Conservation (phyloP, 2,888 invertebrate species). For the Plutella xylostella region DNA sequence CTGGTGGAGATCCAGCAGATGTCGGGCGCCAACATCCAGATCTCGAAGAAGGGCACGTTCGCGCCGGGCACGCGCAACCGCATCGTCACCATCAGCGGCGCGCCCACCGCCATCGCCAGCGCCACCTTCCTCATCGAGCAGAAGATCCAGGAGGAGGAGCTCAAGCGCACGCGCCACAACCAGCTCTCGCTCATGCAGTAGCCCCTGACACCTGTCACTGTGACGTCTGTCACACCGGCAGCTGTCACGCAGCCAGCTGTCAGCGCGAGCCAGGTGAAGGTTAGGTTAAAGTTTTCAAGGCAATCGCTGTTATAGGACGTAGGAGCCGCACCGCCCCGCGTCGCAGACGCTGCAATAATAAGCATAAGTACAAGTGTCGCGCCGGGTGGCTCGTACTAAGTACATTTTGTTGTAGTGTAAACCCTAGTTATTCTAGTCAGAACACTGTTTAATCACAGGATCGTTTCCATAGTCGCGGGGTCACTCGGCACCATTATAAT, state of each 20-base stretch:
- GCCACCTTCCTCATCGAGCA: conserved; percentile 97
- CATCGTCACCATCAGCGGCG: conserved; percentile 95
- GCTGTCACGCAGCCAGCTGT: not conserved
- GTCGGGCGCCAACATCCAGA: conserved; percentile 98
- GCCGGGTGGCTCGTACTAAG: not conserved
- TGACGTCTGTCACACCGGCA: not conserved
- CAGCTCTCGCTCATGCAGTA: conserved; percentile 82
- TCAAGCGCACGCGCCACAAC: conserved; percentile 93
- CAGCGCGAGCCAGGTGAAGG: too few species aligned
- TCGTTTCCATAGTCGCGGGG: conserved; percentile 7
- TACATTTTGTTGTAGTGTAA: conserved; percentile 6
- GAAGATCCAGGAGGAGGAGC: conserved; percentile 95
- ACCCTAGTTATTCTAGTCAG: conserved; percentile 9
- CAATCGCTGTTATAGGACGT: too few species aligned
- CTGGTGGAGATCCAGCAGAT: conserved; percentile 97
- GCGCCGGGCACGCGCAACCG: conserved; percentile 97
- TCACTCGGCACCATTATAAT: conserved; percentile 3
- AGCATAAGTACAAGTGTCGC: conserved; percentile 2
- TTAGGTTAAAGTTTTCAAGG: too few species aligned
- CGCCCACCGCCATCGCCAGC: conserved; percentile 87
- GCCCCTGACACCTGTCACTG: too few species aligned
- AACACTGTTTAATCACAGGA: conserved; percentile 24
- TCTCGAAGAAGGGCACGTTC: conserved; percentile 98
- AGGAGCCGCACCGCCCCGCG: too few species aligned
- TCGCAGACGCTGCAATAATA: not conserved